Conservation (phyloP, 2,113 vertebrate species). For the Sander lucioperca region DNA sequence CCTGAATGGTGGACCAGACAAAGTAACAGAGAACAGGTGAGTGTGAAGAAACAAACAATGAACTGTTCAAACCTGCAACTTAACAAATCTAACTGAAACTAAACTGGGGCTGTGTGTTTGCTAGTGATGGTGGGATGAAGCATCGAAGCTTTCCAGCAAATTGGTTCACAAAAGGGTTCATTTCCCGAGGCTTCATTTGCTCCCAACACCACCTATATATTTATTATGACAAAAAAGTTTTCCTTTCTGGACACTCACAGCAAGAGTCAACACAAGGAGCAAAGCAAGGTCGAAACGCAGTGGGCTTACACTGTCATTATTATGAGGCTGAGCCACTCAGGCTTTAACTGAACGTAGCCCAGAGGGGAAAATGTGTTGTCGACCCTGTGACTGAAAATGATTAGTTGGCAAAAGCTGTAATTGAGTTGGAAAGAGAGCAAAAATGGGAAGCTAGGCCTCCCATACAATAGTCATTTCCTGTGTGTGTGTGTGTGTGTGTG, state of each 20-base stretch:
- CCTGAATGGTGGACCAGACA: too few relatives aligned
- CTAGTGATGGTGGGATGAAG: too few relatives aligned
- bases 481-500: neutral
- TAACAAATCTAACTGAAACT: too few relatives aligned
- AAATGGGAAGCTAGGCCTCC: slow-evolving; percentile 26
- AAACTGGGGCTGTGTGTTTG: too few relatives aligned
- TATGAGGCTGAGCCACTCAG: slow-evolving; percentile 18
- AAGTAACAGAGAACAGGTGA: too few relatives aligned
- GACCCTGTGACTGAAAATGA: slow-evolving; percentile 55
- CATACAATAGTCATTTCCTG: slow-evolving; percentile 17
- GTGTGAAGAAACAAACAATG: too few relatives aligned
- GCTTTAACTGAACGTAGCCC: slow-evolving; percentile 25
- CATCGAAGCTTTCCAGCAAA: too few relatives aligned
- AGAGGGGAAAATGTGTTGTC: slow-evolving; percentile 41
- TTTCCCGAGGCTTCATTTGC: too few relatives aligned
- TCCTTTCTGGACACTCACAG: neutral
- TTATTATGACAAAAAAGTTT: neutral
- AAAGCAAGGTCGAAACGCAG: slow-evolving; percentile 19
- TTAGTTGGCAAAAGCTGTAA: slow-evolving; percentile 62
- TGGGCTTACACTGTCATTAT: slow-evolving; percentile 10
- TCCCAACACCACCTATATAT: too few relatives aligned
- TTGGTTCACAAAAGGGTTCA: too few relatives aligned
- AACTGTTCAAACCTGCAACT: too few relatives aligned
- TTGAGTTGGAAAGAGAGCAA: slow-evolving; percentile 63
- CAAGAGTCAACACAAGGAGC: neutral